Conservation (phyloP, 2,797 vertebrate species). For the Urophycis tenuis region DNA sequence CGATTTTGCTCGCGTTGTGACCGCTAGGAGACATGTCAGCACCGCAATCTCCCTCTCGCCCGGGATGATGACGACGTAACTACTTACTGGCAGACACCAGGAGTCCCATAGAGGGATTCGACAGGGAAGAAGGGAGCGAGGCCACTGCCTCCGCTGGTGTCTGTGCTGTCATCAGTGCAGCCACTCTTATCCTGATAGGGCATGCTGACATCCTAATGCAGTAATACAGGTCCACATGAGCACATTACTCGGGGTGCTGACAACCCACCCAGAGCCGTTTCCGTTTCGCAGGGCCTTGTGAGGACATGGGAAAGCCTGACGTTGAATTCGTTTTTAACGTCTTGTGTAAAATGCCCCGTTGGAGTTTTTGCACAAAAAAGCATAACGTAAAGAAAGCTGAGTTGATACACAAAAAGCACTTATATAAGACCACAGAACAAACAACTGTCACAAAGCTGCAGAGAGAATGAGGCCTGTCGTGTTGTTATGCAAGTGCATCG, state of each 20-base stretch:
- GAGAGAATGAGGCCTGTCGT: not conserved
- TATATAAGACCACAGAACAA: not conserved
- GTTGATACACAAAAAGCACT: not conserved
- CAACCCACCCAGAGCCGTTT: slow-evolving; percentile 2
- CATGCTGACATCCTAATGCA: slow-evolving; percentile 10
- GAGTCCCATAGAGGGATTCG: not conserved
- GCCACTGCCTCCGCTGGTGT: not conserved
- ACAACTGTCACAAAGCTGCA: not conserved
- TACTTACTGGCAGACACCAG: not conserved
- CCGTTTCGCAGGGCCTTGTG: not conserved
- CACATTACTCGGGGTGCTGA: not conserved
- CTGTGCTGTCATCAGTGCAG: not conserved
- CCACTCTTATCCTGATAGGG: slow-evolving; percentile 6
- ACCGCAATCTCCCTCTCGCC: not conserved
- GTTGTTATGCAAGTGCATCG: not conserved
- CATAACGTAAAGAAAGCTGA: no score
- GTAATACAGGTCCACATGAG: slow-evolving; percentile 2
- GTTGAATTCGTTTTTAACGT: not conserved
- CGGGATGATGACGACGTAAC: not conserved
- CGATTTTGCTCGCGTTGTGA: not conserved
- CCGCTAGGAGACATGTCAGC: not conserved
- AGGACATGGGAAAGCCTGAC: not conserved
- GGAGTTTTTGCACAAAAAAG: no score
- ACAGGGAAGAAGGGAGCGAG: not conserved
- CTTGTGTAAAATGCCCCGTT: no score